Base-by-base conservation (phyloP, 2,888 invertebrate species). In the Antheraea yamamai region DNA sequence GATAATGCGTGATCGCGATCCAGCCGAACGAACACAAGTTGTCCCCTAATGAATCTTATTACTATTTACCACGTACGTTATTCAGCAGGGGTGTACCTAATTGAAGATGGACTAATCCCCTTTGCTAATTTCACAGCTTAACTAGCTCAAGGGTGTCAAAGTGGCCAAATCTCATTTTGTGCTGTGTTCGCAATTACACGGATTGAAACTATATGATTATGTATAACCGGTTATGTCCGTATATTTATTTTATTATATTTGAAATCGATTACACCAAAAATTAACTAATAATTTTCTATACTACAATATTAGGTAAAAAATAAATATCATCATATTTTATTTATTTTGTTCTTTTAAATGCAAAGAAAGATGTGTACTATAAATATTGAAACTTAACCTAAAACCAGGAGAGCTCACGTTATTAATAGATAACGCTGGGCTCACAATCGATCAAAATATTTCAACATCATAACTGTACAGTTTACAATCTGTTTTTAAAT, bases 351-450 rank as follows among this genome's bases (percentile, higher is more conserved):
- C 4, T 26, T 7, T 64, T n/a, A 12, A n/a, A 30, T 30, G 2
- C 26, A 35, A 68, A 20, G 18, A 35, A 30, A 70, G 39, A 39
- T 70, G n/a, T 18, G 16, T 39, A 20, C 35, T 70, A 70, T 70
- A 39, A 70, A 39, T 12, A 39, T 39, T 77, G 75, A 78, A 74
- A 79, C 78, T 23, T 12, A 77, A 47, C 78, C 76, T 73, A 74
- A 75, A 77, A 79, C 79, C 80, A 78, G 78, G 79, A 76, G 77
- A 79, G 81, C 80, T 80, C 76, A 78, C 76, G 80, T 78, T 84
- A 85, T 80, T 82, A 84, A 84, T 84, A 84, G 82, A 83, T 78
- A 77, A 78, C 76, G 74, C 76, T 78, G 79, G 78, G 80, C 77
- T 79, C 77, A 74, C 76, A 70, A 70, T 23, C 74, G 74, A 51